A percentile compares a stretch with the other conserved stretches of the same genome.
Conservation (phyloP, 2,888 invertebrate genomes). For the Drosophila heteroneura region DNA sequence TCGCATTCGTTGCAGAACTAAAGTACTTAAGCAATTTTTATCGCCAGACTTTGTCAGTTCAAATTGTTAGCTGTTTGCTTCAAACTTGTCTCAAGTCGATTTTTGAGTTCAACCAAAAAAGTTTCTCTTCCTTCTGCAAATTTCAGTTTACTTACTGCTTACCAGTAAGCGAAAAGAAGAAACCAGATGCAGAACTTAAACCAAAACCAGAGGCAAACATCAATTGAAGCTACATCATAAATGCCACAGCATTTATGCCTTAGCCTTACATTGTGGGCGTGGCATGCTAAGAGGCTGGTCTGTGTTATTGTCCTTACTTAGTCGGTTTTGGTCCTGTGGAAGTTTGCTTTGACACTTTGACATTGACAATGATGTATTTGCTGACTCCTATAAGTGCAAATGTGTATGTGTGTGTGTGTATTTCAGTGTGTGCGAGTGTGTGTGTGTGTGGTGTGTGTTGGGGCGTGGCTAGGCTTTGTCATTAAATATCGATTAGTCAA, state of each 20-base stretch:
- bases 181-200: not conserved
- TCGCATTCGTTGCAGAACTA: constrained; percentile 58
- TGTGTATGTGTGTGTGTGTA: constrained; percentile 23
- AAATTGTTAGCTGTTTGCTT: constrained; percentile 73
- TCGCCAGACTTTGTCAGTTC: constrained; percentile 77
- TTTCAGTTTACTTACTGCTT: constrained; percentile 65
- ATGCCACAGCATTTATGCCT: constrained; percentile 47
- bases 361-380: constrained; percentile 83
- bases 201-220: constrained; percentile 20
- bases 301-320: constrained; percentile 65
- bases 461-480: constrained; percentile 62
- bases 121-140: constrained; percentile 50
- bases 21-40: constrained; percentile 79
- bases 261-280: constrained; percentile 45
- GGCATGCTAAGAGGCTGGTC: constrained; percentile 53
- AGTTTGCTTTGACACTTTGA: constrained; percentile 82
- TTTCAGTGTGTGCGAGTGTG: constrained; percentile 19
- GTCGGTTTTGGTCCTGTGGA: constrained; percentile 54
- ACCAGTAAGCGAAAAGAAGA: not conserved
- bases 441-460: constrained; percentile 18
- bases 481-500: constrained; percentile 77
- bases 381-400: constrained; percentile 38
- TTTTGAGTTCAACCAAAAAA: constrained; percentile 30
- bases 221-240: constrained; percentile 67
- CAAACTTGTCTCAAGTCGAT: constrained; percentile 65